Evolutionary conservation across 2,113 vertebrate species (phyloP).

Genomic region (Morone saxatilis): DNA sequence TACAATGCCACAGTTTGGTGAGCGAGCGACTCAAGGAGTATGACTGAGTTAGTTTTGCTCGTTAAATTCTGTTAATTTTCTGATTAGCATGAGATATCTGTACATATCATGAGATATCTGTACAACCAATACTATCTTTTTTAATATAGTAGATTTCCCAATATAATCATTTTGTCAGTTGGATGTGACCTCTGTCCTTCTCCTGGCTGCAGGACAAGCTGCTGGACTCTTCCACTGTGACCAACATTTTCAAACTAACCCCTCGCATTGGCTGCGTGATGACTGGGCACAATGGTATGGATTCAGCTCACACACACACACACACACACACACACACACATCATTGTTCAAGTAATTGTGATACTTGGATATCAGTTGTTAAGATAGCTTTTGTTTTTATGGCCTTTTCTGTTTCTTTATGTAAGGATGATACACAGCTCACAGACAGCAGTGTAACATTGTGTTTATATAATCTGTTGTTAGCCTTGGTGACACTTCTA

Average conservation of each 20-base stretch:
- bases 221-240: conserved; percentile 84
- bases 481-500: too few relatives aligned
- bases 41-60: too few relatives aligned
- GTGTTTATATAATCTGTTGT: background rate
- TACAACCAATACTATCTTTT: background rate
- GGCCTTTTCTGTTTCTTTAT: background rate
- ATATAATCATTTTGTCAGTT: background rate
- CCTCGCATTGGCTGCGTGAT: conserved; percentile 86
- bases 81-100: background rate
- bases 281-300: conserved; percentile 84
- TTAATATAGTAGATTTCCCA: background rate
- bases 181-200: background rate
- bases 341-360: background rate
- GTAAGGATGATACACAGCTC: background rate
- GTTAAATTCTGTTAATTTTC: too few relatives aligned
- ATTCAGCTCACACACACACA: background rate
- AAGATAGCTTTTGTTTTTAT: background rate
- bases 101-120: too few relatives aligned
- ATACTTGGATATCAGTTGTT: background rate
- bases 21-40: too few relatives aligned
- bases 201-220: conserved; percentile 81
- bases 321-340: background rate
- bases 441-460: background rate
- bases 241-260: conserved; percentile 85
- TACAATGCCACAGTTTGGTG: too few relatives aligned